Evolutionary conservation across 2,888 invertebrate species (phyloP).

Genomic region (Dysmachus trigonus): DNA sequence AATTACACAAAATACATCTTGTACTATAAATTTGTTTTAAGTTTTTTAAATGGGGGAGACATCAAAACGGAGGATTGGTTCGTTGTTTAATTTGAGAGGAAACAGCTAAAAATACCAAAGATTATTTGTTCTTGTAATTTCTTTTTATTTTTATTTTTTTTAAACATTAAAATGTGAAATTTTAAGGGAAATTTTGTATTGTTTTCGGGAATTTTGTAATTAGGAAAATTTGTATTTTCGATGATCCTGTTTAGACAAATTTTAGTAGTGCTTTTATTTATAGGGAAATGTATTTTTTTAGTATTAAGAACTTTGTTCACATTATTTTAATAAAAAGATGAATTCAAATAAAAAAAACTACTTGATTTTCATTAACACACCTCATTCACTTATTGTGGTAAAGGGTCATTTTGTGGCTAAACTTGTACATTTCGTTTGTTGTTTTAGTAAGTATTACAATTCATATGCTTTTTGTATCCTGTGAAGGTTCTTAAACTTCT

Average conservation of each 20-base stretch:
- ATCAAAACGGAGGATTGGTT: background rate
- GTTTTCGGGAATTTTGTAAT: background rate
- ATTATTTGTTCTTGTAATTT: conserved; percentile 19
- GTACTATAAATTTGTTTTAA: background rate
- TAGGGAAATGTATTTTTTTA: conserved; percentile 14
- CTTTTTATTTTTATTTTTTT: background rate
- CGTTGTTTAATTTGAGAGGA: conserved; percentile 15
- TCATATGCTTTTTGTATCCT: too few relatives aligned
- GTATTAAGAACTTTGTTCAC: conserved; percentile 3
- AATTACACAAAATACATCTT: background rate
- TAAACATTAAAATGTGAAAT: background rate
- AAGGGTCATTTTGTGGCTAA: too few relatives aligned
- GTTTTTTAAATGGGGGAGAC: background rate
- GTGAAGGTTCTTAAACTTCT: too few relatives aligned
- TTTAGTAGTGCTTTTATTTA: background rate
- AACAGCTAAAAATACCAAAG: conserved; percentile 50
- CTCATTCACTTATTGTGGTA: too few relatives aligned
- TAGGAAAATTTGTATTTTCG: conserved; percentile 3
- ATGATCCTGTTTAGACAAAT: conserved; percentile 5
- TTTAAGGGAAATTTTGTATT: background rate
- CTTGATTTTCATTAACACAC: background rate
- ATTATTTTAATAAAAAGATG: conserved; percentile 14
- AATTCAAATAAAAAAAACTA: background rate
- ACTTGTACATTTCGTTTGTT: too few relatives aligned
- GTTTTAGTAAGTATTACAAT: too few relatives aligned